These are phyloP conservation scores for Scolopax bukidnonensis DNA, from an alignment of 2,797 vertebrate genomes.

Conservation along the genomic window DNA sequence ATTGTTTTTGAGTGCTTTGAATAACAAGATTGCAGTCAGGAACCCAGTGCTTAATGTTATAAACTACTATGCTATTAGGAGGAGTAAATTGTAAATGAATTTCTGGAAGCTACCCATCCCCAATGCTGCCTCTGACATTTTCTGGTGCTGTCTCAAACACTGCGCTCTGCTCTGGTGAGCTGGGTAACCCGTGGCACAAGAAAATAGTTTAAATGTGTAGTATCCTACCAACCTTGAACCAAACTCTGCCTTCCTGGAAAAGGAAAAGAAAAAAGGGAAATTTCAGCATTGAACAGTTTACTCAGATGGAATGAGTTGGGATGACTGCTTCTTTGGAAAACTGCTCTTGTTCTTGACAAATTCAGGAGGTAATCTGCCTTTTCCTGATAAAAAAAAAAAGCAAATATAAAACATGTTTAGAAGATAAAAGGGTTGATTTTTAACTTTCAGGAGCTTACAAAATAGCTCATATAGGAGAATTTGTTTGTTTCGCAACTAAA, in stretches of 20 bases:
- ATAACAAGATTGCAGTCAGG: not conserved
- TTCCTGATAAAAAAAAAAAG: not conserved
- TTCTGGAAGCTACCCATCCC: not conserved
- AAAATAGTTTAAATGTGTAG: not conserved
- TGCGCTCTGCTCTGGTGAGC: not conserved
- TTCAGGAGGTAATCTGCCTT: not conserved
- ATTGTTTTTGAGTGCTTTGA: not conserved
- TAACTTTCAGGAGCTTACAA: not conserved
- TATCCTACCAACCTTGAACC: not conserved
- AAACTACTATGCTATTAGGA: not conserved
- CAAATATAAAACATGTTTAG: not conserved
- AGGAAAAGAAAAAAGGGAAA: not conserved
- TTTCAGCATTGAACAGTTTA: not conserved
- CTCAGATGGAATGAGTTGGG: not conserved
- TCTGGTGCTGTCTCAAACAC: not conserved
- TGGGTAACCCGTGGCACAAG: not conserved
- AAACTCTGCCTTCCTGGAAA: not conserved
- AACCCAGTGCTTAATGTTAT: not conserved
- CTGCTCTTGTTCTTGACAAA: not conserved
- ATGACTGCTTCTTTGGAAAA: not conserved
- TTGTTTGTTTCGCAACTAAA: not conserved
- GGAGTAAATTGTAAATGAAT: not conserved
- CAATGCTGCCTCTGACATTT: not conserved
- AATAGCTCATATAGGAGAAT: not conserved
- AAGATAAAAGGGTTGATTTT: not conserved